Evolutionary conservation across 2,888 invertebrate species (phyloP), one percentile per base, ranked within the genome.

Genomic region (Cantharis rustica): DNA sequence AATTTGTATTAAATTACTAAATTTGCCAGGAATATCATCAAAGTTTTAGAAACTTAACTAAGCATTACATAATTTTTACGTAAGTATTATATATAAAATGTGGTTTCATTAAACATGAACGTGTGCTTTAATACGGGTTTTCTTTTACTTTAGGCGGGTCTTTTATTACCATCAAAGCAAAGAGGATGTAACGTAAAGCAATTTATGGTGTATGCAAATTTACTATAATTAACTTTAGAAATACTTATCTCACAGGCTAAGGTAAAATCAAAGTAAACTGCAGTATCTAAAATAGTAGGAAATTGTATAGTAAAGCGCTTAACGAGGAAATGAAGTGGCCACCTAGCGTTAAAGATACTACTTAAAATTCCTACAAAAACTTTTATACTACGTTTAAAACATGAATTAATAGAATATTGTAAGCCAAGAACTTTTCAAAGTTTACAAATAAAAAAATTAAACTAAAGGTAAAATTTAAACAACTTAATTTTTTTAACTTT

Each of bases 321-420:
- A 76, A 79, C 80, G 75, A 81, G 82, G 82, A 83, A 83, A 83
- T 82, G 81, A 82, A 82, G 81, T 83, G 82, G 82, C 82, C 81
- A 80, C 80, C 80, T 77, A 79, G 78, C 73, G 74, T 80, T 64
- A 23, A 31, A 27, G 64, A 64, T 70, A 23, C 47, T 47, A 47
- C 74, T 74, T 74, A 64, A 74, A 74, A 70, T 69, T 68, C 20
- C 20, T 31, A 16, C 20, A 68, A 20, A 68, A 27, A 68, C 68
- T 27, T 68, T 16, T 23, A 26, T 23, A 16, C 31, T 23, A 16
- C 31, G 26, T 20, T 27, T 27, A 26, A n/a, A 26, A 27, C 16
- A 27, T 68, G 26, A 68, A 27, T 68, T 68, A 64, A 20, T 64
- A 7, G n/a, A 47, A 47, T 47, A 47, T 47, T 47, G 2, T n/a